Conservation (phyloP, 2,797 vertebrate species). For the Enteromius anoplus region DNA sequence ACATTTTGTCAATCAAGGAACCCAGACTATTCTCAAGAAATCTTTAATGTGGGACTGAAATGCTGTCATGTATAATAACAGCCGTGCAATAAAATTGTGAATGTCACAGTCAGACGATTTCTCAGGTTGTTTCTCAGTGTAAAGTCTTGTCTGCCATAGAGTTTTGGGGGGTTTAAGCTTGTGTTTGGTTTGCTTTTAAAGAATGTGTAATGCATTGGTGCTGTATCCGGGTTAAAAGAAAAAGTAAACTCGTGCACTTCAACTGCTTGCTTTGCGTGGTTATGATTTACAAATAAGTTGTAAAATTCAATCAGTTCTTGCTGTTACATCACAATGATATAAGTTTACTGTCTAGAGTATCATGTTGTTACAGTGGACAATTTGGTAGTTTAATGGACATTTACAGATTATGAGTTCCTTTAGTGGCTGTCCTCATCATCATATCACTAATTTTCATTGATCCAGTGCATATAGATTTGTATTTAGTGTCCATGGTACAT, state of each 20-base stretch:
- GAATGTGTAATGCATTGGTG: constrained; percentile 26
- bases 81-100: constrained; percentile 67
- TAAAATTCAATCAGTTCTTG: neutral
- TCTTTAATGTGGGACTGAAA: constrained; percentile 44
- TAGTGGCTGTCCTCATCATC: constrained; percentile 5
- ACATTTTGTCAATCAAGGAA: constrained; percentile 46
- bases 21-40: constrained; percentile 40
- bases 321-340: constrained; percentile 4
- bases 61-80: constrained; percentile 51
- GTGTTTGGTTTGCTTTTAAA: constrained; percentile 33
- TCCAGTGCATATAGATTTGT: constrained; percentile 26
- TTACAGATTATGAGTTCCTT: constrained; percentile 15
- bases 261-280: constrained; percentile 21
- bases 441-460: constrained; percentile 21
- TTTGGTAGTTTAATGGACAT: constrained; percentile 15
- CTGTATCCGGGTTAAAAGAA: neutral
- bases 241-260: constrained; percentile 15
- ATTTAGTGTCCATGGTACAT: constrained; percentile 14
- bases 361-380: constrained; percentile 1
- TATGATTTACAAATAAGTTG: neutral
- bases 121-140: constrained; percentile 43
- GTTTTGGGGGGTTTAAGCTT: constrained; percentile 6
- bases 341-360: neutral
- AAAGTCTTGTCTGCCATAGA: constrained; percentile 33
- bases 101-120: constrained; percentile 58